Base-by-base conservation (phyloP, 2,797 vertebrate species). In the Chaetodon trifasciatus region DNA sequence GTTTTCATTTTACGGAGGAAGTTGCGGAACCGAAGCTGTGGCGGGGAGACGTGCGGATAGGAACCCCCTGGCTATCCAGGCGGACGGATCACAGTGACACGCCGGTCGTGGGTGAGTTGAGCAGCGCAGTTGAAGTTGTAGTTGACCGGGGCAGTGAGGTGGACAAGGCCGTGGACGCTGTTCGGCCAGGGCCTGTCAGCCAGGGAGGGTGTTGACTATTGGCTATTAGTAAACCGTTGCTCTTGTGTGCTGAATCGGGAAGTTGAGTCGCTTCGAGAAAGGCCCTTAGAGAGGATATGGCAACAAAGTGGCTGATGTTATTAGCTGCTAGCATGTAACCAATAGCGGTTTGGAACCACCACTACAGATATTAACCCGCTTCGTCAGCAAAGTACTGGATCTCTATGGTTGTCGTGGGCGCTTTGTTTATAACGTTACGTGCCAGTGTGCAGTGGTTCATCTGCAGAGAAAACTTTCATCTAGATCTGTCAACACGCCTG, bases 71-170 rank as follows among this genome's bases (percentile, higher is more conserved):
- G 94, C 86, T 86, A 5, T 63, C 92, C 92, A 91, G 93, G 92
- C 87, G 93, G 94, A 94, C 92, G 76, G 81, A 89, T 83, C 82
- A 24, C 83, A 72, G 86, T 91, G 90, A 94, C 89, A 90, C 91
- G 87, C 93, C 91, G 93, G 93, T 74, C 60, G 88, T 76, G 77
- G 93, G 95, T 96, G 92, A 96, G 95, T 95, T 72, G 37, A 83
- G 6, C 10, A 46, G 68, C 81, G 53, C 76, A 44, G 76, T 52
- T 73, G 53, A 71, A 74, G 88, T 74, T 69, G 65, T 7, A 32
- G 73, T 78, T 82, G 78, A 78, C 81, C 55, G 71, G 83, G 68
- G 71, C 50, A 58, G 66, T 17, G 52, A 60, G 78, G 53, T 76
- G 90, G 84, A 81, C 87, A 72, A 94, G 92, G 90, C 92, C 94